Evolutionary conservation across 2,888 invertebrate genomes (phyloP).

Genomic region (Brachyopa scutellaris): DNA sequence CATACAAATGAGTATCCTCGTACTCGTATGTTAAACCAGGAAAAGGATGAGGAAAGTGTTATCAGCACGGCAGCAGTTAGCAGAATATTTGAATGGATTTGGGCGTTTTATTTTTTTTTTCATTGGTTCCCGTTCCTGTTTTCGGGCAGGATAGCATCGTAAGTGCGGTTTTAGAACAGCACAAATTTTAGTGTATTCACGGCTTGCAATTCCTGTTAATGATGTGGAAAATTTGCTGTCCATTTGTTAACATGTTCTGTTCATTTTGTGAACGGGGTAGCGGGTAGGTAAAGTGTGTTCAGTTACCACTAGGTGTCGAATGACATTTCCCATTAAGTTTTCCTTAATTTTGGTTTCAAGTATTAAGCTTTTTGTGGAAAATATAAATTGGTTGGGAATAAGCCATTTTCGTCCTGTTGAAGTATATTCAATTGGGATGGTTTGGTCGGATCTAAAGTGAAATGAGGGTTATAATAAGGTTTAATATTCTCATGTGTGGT

Average conservation of each 20-base stretch:
- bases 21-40: not conserved
- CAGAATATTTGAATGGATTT: slow-evolving; percentile 34
- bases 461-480: too few species aligned
- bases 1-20: not conserved
- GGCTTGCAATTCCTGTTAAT: slow-evolving; percentile 31
- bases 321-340: slow-evolving; percentile 13
- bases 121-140: not conserved
- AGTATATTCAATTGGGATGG: too few species aligned
- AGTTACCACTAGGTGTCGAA: not conserved
- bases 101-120: slow-evolving; percentile 1
- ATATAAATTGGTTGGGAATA: not conserved
- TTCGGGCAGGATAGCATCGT: not conserved
- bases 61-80: slow-evolving; percentile 38
- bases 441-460: too few species aligned
- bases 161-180: not conserved
- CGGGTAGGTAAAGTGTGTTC: not conserved
- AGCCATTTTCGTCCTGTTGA: too few species aligned
- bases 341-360: not conserved
- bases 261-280: not conserved
- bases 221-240: slow-evolving; percentile 47
- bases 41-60: slow-evolving; percentile 18
- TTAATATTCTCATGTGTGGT: too few species aligned
- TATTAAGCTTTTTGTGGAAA: not conserved
- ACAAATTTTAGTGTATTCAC: not conserved
- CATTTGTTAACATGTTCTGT: slow-evolving; percentile 20